Evolutionary conservation across 2,113 vertebrate species (phyloP).

Genomic region (Strix aluco): DNA sequence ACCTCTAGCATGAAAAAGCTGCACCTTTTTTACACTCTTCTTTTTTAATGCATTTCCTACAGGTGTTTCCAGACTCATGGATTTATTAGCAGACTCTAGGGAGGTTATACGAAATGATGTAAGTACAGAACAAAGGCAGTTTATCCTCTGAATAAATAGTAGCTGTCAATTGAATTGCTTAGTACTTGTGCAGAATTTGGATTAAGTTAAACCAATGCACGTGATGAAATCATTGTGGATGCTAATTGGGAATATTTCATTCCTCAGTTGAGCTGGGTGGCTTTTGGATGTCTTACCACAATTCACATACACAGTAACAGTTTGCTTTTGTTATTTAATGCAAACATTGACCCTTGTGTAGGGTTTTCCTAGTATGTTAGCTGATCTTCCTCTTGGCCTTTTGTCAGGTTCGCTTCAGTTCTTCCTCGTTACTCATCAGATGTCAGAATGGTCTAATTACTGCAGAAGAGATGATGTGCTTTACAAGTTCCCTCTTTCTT

Average conservation of each 20-base stretch:
- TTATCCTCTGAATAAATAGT: neutral
- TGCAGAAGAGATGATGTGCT: neutral
- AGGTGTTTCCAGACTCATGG: conserved; percentile 98
- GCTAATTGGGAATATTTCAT: neutral
- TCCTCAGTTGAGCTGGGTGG: neutral
- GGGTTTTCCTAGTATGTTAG: neutral
- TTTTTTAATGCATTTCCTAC: neutral
- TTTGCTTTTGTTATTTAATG: neutral
- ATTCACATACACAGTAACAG: neutral
- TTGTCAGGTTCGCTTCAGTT: neutral
- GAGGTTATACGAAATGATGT: conserved; percentile 98
- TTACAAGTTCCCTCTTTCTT: neutral
- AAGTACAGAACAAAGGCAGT: conserved; percentile 57
- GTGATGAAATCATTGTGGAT: neutral
- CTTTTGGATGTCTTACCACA: neutral
- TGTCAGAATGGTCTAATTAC: neutral
- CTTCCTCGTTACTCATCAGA: neutral
- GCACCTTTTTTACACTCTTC: neutral
- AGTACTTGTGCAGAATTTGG: neutral
- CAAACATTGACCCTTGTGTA: no score
- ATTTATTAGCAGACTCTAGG: conserved; percentile 93
- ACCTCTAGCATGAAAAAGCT: neutral
- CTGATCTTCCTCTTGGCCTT: neutral
- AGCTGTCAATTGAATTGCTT: neutral
- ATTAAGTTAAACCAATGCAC: neutral